phyloP scores from a whole-genome alignment of 2,888 invertebrate species.

The Eulithis prunata region DNA sequence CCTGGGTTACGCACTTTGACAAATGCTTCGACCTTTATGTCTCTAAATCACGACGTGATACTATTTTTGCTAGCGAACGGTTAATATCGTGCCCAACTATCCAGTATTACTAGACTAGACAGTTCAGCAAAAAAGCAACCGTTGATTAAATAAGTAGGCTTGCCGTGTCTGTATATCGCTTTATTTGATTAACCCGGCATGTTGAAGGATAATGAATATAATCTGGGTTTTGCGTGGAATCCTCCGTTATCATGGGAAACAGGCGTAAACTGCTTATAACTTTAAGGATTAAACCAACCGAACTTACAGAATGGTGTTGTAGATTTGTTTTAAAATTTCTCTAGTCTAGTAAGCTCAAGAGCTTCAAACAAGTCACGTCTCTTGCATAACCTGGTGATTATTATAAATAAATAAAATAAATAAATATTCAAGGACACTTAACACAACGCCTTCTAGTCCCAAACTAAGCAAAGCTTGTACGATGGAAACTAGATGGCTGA shows the following conservation, averaged over 20 bases:
- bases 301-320: slow-evolving; percentile 9
- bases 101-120: slow-evolving; percentile 12
- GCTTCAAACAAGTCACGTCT: slow-evolving; percentile 18
- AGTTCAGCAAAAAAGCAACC: slow-evolving; percentile 7
- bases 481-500: no score
- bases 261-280: slow-evolving; percentile 14
- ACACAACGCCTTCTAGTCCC: no score
- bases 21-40: slow-evolving; percentile 32
- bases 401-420: no score
- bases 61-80: slow-evolving; percentile 18
- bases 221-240: slow-evolving; percentile 17
- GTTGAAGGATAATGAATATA: slow-evolving; percentile 21
- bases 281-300: slow-evolving; percentile 5
- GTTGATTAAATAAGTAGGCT: slow-evolving; percentile 19
- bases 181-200: slow-evolving; percentile 21
- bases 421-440: no score
- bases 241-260: slow-evolving; percentile 21
- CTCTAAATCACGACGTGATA: slow-evolving; percentile 28
- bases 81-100: slow-evolving; percentile 4
- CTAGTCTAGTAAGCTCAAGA: slow-evolving; percentile 13
- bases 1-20: slow-evolving; percentile 31
- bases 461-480: no score
- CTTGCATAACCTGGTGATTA: slow-evolving; percentile 23
- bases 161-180: slow-evolving; percentile 18
- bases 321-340: slow-evolving; percentile 15